Evolutionary conservation across 2,113 vertebrate genomes (phyloP).

Genomic region (Muntiacus reevesi): DNA sequence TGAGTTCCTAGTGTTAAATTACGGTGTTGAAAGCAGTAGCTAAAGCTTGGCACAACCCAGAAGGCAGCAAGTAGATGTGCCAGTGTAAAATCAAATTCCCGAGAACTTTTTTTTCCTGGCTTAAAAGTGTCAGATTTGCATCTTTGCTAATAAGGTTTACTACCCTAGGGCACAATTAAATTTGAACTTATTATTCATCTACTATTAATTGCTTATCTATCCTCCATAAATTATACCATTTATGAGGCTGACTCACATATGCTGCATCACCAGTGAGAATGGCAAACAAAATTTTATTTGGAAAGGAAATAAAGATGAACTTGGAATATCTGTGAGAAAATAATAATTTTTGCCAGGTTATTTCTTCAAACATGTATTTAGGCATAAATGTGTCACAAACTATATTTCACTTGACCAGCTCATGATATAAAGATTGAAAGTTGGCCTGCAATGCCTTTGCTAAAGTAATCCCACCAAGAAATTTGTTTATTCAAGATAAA

Average conservation of each 20-base stretch:
- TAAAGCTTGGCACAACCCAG: slow-evolving; percentile 32
- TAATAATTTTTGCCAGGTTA: not conserved
- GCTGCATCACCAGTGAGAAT: not conserved
- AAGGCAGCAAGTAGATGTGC: slow-evolving; percentile 39
- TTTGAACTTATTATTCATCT: slow-evolving; percentile 51
- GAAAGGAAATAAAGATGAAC: not conserved
- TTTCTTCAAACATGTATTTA: not conserved
- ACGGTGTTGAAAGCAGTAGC: slow-evolving; percentile 45
- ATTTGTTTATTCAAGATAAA: not conserved
- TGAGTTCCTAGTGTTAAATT: slow-evolving; percentile 67
- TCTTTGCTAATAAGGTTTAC: slow-evolving; percentile 59
- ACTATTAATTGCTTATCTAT: slow-evolving; percentile 42
- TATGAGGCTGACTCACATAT: not conserved
- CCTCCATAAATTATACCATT: slow-evolving; percentile 28
- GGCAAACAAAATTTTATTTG: not conserved
- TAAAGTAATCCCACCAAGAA: not conserved
- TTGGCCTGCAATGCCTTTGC: not conserved
- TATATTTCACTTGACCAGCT: not conserved
- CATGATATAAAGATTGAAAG: not conserved
- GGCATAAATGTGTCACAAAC: not conserved
- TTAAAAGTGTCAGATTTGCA: slow-evolving; percentile 52
- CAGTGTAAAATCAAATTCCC: slow-evolving; percentile 27
- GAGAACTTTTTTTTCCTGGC: not conserved
- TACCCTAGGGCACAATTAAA: slow-evolving; percentile 57
- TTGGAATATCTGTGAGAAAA: not conserved